These are phyloP conservation scores for Palythoa grandiflora DNA, from an alignment of 92 coral and sea anemone species.

Conservation along the genomic window DNA sequence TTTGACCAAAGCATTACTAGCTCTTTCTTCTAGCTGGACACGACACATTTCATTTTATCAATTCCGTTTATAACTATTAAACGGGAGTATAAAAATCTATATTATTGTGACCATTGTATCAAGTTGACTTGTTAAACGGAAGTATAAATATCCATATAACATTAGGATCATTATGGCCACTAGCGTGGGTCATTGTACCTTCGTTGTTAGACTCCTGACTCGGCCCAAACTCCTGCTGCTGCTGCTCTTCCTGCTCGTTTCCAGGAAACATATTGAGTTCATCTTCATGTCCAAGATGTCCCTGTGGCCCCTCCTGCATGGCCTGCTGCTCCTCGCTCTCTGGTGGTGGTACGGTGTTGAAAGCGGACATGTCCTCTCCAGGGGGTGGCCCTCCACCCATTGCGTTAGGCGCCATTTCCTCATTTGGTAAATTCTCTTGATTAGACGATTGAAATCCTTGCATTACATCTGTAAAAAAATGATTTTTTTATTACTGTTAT, in stretches of 20 bases:
- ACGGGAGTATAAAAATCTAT: no score
- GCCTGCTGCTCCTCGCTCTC: slow-evolving; percentile 45
- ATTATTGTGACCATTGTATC: no score
- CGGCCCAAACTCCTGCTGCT: slow-evolving; percentile 31
- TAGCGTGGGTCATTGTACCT: neutral
- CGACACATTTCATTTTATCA: no score
- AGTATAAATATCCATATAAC: no score
- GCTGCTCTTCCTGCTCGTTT: slow-evolving; percentile 27
- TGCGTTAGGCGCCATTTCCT: slow-evolving; percentile 15
- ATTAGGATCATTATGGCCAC: no score
- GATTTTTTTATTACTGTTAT: neutral
- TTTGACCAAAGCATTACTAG: no score
- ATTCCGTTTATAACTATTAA: no score
- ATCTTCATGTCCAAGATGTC: slow-evolving; percentile 28
- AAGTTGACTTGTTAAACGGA: no score
- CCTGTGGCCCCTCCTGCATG: slow-evolving; percentile 49
- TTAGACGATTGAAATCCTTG: slow-evolving; percentile 29
- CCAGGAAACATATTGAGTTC: slow-evolving; percentile 30
- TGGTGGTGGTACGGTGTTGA: slow-evolving; percentile 14
- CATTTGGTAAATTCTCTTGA: slow-evolving; percentile 23
- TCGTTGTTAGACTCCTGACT: slow-evolving; percentile 15
- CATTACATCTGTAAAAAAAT: neutral
- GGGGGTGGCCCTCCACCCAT: slow-evolving; percentile 4
- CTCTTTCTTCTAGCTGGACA: no score
- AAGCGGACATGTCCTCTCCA: neutral